Conservation (phyloP, 2,113 vertebrate genomes). For the Dromiciops gliroides region DNA sequence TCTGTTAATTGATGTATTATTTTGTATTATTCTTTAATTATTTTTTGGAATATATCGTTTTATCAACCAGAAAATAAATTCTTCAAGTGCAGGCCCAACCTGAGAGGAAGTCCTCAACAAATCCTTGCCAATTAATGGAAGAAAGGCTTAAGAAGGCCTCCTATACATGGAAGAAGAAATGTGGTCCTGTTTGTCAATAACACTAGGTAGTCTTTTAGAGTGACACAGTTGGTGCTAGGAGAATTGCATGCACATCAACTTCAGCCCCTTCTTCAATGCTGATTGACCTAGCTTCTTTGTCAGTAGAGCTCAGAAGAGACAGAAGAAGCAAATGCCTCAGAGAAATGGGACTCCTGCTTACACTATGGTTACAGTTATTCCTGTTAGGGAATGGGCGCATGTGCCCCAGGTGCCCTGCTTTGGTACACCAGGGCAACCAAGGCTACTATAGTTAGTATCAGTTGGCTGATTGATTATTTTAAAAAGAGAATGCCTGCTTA, state of each 20-base stretch:
- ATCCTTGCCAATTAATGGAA: not conserved
- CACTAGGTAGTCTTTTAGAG: slow-evolving; percentile 30
- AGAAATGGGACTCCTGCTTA: not conserved
- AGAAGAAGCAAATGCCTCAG: slow-evolving; percentile 1
- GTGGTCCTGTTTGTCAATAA: not conserved
- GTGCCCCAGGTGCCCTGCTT: not conserved
- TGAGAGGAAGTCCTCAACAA: not conserved
- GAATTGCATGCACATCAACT: not conserved
- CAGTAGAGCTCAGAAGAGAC: not conserved
- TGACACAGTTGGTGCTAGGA: not conserved
- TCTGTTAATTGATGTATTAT: too few species aligned
- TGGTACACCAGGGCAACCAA: not conserved
- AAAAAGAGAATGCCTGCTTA: slow-evolving; percentile 31
- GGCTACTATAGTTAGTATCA: slow-evolving; percentile 17
- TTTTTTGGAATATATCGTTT: not conserved
- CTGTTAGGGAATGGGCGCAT: not conserved
- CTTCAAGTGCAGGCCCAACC: not conserved
- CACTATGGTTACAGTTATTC: not conserved
- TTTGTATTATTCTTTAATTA: too few species aligned
- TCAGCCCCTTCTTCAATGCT: not conserved
- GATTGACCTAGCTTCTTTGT: not conserved
- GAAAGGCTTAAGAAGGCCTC: not conserved
- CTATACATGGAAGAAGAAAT: not conserved
- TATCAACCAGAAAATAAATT: not conserved
- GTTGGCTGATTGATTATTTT: slow-evolving; percentile 42